A percentile compares a stretch with the other conserved stretches of the same genome.
phyloP scores from a whole-genome alignment of 2,113 vertebrate species.

The Sarotherodon lohbergeri region DNA sequence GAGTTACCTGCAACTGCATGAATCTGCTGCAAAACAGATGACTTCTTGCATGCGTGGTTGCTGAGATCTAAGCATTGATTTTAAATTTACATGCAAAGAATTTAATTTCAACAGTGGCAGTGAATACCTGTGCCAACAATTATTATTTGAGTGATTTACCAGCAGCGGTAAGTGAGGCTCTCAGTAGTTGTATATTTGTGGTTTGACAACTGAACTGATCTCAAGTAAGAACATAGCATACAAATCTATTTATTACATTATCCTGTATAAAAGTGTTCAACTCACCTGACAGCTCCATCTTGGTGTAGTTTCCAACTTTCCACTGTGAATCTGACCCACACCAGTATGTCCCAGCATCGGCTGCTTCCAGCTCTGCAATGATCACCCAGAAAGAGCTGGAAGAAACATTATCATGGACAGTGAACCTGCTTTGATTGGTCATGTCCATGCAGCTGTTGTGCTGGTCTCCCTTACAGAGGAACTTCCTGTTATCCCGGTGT shows the following conservation, averaged over 20 bases:
- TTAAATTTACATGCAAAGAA: background rate
- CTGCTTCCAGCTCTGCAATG: slow-evolving; percentile 2
- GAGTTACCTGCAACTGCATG: background rate
- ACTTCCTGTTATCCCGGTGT: slow-evolving; percentile 14
- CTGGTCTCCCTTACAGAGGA: slow-evolving; percentile 32
- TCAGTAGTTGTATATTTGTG: background rate
- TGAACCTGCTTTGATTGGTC: background rate
- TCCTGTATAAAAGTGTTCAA: fast-evolving
- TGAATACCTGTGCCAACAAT: background rate
- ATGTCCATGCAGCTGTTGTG: background rate
- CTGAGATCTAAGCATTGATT: background rate
- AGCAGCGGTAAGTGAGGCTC: background rate
- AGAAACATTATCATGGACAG: background rate
- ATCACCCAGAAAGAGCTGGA: slow-evolving; percentile 13
- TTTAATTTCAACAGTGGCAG: background rate
- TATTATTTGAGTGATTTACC: background rate
- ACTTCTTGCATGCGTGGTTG: background rate
- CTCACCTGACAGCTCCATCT: slow-evolving; percentile 27
- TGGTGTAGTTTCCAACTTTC: background rate
- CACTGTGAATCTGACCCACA: slow-evolving; percentile 28
- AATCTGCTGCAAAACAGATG: background rate
- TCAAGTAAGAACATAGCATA: background rate
- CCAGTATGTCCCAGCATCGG: slow-evolving; percentile 42
- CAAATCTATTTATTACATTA: background rate
- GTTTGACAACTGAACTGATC: background rate